Conservation (phyloP, 2,113 vertebrate genomes). For the Thamnaconus septentrionalis region DNA sequence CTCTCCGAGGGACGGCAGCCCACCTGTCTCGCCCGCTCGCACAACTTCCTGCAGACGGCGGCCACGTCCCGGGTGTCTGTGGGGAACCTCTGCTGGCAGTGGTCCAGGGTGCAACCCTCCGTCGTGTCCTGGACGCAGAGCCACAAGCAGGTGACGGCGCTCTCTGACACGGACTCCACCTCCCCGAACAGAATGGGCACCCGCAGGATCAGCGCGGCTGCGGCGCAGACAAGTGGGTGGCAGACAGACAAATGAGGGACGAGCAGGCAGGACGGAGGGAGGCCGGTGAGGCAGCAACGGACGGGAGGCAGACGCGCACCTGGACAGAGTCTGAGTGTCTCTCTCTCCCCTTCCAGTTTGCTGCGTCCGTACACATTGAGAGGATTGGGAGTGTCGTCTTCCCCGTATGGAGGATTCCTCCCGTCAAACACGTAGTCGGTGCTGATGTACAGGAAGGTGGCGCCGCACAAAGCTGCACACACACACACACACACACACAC, state of each 20-base stretch:
- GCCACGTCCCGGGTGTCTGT: slow-evolving; percentile 89
- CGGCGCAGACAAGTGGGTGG: slow-evolving; percentile 27
- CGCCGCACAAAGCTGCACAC: slow-evolving; percentile 63
- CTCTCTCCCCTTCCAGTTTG: slow-evolving; percentile 91
- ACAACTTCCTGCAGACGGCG: slow-evolving; percentile 85
- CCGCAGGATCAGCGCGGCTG: slow-evolving; percentile 88
- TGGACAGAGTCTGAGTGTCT: slow-evolving; percentile 84
- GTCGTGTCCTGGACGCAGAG: slow-evolving; percentile 83
- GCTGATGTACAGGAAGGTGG: slow-evolving; percentile 91
- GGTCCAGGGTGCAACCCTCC: slow-evolving; percentile 88
- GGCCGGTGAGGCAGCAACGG: too few species aligned
- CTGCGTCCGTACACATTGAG: slow-evolving; percentile 92
- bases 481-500: neutral
- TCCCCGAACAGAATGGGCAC: slow-evolving; percentile 92
- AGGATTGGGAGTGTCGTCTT: slow-evolving; percentile 87
- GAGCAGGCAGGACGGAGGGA: too few species aligned
- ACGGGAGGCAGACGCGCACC: slow-evolving; percentile 71
- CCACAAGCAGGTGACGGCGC: slow-evolving; percentile 89
- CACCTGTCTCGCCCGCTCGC: slow-evolving; percentile 87
- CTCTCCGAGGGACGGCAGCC: neutral
- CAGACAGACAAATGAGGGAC: neutral
- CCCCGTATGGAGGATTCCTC: slow-evolving; percentile 89
- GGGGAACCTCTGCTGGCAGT: slow-evolving; percentile 90
- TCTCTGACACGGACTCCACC: slow-evolving; percentile 89
- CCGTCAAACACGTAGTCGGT: slow-evolving; percentile 97